Evolutionary conservation across 1,140 invertebrate genomes (phyloP).

Genomic region (Hermatobates lingyangjiaoensis): DNA sequence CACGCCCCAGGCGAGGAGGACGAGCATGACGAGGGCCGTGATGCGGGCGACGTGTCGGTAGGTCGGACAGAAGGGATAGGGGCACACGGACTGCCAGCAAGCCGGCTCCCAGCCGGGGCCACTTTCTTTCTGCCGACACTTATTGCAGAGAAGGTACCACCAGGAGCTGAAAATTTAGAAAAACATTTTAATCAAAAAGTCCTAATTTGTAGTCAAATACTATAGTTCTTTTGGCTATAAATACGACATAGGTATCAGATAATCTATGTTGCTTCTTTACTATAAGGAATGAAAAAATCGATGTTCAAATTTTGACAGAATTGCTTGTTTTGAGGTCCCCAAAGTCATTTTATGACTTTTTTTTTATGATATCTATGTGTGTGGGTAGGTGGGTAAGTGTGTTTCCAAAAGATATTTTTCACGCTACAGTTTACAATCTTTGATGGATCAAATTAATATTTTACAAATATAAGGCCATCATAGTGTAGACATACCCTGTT

Average conservation of each 20-base stretch:
- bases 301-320: not conserved
- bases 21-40: conserved; percentile 43
- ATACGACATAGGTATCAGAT: not conserved
- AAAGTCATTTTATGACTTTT: not conserved
- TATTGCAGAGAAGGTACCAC: conserved; percentile 48
- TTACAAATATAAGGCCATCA: too few species aligned
- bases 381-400: too few species aligned
- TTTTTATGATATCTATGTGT: too few species aligned
- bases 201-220: not conserved
- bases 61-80: conserved; percentile 58
- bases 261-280: not conserved
- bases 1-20: conserved; percentile 53
- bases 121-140: conserved; percentile 44
- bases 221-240: not conserved
- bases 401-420: too few species aligned
- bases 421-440: too few species aligned
- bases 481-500: too few species aligned
- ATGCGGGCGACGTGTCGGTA: conserved; percentile 56
- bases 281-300: not conserved
- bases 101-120: conserved; percentile 56
- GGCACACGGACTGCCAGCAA: conserved; percentile 52
- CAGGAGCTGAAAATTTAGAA: conserved; percentile 37
- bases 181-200: not conserved
- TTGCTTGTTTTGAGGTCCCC: not conserved
- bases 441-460: too few species aligned